Base-by-base conservation (phyloP, 2,888 invertebrate species). In the Terebella lapidaria region DNA sequence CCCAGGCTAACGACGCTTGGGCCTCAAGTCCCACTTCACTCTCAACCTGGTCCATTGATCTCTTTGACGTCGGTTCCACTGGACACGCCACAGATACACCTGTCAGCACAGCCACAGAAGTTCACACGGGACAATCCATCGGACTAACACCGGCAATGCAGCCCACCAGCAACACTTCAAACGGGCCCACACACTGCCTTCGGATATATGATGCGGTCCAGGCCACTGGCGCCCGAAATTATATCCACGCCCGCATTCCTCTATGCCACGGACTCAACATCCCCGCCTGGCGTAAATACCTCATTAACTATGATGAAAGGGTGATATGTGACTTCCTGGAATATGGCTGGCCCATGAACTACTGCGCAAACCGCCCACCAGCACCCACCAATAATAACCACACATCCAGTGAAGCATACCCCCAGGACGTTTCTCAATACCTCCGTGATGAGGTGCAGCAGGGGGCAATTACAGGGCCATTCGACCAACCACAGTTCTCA, bases 341-440 rank as follows among this genome's bases (percentile, higher is more conserved):
- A 26, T 53, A 10, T 20, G 53, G 24, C 24, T 53, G 53, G 53
- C 53, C 53, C 5, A 25, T 53, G 5, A 53, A 53, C 27, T 53
- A 25, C 20, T 5, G 4, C 15, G 26, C 24, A 10, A 4, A 10
- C 27, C 26, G 10, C 3, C 27, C 25, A 4, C 53, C 53, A 10
- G 5, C 24, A 3, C 5, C 24, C 25, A 5, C 24, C 20, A 15
- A 3, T 10, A 5, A 18, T 5, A 53, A 53, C 26, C 53, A 53
- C 27, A 4, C 5, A 22, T 53, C 53, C 10, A 27, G 26, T 15
- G 5, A 15, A 5, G 24, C 53, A 4, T 26, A 25, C 20, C 24
- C 26, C 10, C 3, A 5, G 3, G 26, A 53, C 27, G 53, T 53
- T 5, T 24, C 5, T 5, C 3, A 10, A 15, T 53, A 53, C 27